Evolutionary conservation across 1,140 invertebrate genomes (phyloP).

Genomic region (Choristoneura fumiferana): DNA sequence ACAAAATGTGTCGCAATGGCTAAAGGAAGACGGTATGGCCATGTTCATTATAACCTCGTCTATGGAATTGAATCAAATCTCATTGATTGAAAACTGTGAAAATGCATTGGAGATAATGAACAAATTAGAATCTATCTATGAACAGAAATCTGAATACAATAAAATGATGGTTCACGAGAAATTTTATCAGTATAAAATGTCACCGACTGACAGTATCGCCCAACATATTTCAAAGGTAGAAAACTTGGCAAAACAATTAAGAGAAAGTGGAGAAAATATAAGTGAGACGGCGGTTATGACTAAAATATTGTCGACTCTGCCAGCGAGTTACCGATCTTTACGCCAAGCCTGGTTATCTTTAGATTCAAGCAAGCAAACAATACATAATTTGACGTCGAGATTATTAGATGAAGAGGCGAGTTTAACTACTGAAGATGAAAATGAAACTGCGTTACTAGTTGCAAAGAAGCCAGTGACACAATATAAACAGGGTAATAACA

Average conservation of each 20-base stretch:
- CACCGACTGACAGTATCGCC: constrained; percentile 28
- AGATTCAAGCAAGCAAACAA: constrained; percentile 48
- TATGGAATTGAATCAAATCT: constrained; percentile 27
- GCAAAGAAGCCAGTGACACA: constrained; percentile 6
- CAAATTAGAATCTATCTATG: constrained; percentile 41
- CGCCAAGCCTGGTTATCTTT: constrained; percentile 60
- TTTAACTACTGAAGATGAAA: constrained; percentile 36
- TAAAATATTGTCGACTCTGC: constrained; percentile 26
- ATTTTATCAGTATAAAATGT: constrained; percentile 43
- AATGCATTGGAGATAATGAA: constrained; percentile 27
- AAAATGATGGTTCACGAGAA: constrained; percentile 42
- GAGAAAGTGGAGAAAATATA: constrained; percentile 35
- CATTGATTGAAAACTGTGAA: constrained; percentile 25
- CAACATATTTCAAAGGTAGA: constrained; percentile 44
- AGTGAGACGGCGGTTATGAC: constrained; percentile 41
- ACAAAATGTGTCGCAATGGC: constrained; percentile 18
- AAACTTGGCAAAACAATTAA: constrained; percentile 34
- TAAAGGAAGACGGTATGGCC: constrained; percentile 26
- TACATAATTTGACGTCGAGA: constrained; percentile 54
- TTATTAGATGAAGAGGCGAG: constrained; percentile 59
- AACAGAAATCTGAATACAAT: constrained; percentile 34
- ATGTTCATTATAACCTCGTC: constrained; percentile 34
- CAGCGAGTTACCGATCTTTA: constrained; percentile 45
- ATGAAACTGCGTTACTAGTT: constrained; percentile 33
- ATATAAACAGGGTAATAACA: background rate